Evolutionary conservation across 1,140 invertebrate species (phyloP).

Genomic region (Psix sp.): DNA sequence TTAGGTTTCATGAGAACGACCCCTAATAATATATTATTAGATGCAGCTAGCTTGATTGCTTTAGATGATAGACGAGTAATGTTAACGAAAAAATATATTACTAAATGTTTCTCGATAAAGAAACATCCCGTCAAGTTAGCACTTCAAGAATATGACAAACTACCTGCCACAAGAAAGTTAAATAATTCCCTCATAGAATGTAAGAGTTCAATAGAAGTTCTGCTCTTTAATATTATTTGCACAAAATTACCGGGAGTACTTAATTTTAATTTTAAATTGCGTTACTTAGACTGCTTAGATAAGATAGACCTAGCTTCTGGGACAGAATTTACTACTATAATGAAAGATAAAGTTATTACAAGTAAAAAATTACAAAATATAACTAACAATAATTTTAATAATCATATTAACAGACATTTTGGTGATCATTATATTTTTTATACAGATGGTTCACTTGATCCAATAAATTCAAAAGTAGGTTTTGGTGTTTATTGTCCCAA

Average conservation of each 20-base stretch:
- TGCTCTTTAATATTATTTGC: not conserved
- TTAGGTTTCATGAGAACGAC: slow-evolving; percentile 16
- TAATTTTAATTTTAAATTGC: not conserved
- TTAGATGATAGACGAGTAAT: not conserved
- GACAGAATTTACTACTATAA: not conserved
- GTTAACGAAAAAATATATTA: slow-evolving; percentile 8
- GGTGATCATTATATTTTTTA: not conserved
- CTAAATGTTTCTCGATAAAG: not conserved
- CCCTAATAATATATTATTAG: slow-evolving; percentile 11
- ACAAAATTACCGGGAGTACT: not conserved
- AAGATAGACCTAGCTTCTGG: not conserved
- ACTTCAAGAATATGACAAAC: not conserved
- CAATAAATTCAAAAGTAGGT: not conserved
- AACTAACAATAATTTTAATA: not conserved
- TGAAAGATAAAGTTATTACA: not conserved
- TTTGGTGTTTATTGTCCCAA: not conserved
- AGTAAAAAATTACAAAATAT: not conserved
- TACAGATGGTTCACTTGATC: not conserved
- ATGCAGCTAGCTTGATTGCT: slow-evolving; percentile 2
- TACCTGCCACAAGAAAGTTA: not conserved
- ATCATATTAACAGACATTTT: not conserved
- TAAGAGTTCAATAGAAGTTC: not conserved
- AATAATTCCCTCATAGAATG: not conserved
- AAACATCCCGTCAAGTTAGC: not conserved
- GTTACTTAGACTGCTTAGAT: not conserved